Evolutionary conservation across 1,140 invertebrate species (phyloP), one percentile per base, ranked within the genome.

Genomic region (Pogonus chalceus): DNA sequence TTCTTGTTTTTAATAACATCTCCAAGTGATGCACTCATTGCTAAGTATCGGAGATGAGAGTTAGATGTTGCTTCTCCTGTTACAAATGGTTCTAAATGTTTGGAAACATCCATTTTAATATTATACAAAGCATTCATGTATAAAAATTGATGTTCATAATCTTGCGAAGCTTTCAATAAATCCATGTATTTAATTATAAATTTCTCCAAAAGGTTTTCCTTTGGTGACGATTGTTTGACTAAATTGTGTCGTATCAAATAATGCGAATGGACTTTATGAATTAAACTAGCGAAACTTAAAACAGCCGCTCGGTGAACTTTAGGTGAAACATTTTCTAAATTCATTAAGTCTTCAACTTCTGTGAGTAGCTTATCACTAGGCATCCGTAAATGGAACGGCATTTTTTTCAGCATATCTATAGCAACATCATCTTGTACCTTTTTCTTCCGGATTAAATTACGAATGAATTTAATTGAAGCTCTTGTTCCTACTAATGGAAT

Each of bases 401-500:
- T 54, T 46, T 66, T 65, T 12, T 54, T 18, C 3, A 75, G 56
- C 60, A 74, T 66, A 21, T 53, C 14, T 1, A 70, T 23, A 1
- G 66, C 65, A 0, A 54, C 49, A 2, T 51, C 2, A 20, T 66
- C 60, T 1, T 62, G 49, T 1, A 73, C 52, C 31, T 62, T 62
- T n/a, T 65, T 60, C 1, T 65, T 58, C 10, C 53, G 58, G 20
- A 75, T 61, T 1, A 73, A 22, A 23, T 72, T 62, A 35, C 62
- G 57, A n/a, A 67, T 67, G 47, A 75, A 71, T 2, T 64, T 49
- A 23, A 61, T 65, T 0, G 66, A 61, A 7, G 65, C 67, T 4
- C 59, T 47, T 1, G 72, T 74, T 16, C 75, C 75, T n/a, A 71
- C 62, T 14, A 70, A 55, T 2, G 73, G 70, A 9, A 76, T 18